Base-by-base conservation (phyloP, 2,113 vertebrate species). In the Engraulis encrasicolus region DNA sequence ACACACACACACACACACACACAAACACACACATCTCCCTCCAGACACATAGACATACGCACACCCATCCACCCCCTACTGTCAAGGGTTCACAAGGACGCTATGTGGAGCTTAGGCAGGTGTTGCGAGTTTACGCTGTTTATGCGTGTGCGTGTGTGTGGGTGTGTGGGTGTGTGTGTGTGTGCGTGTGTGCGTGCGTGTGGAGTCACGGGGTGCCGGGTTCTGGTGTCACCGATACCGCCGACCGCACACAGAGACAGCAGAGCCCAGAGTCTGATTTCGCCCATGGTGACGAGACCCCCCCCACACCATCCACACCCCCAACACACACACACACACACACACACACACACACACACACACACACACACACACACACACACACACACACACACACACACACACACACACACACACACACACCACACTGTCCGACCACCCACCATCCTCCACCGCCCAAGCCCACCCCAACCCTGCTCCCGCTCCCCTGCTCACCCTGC, bases 371-470 rank as follows among this genome's bases (percentile, higher is more conserved):
- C n/a, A n/a, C n/a, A n/a, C n/a, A n/a, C n/a, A n/a, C n/a, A n/a
- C n/a, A n/a, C n/a, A n/a, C n/a, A n/a, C n/a, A n/a, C n/a, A n/a
- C n/a, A n/a, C n/a, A n/a, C n/a, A n/a, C n/a, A n/a, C n/a, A n/a
- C n/a, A n/a, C n/a, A n/a, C n/a, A n/a, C n/a, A n/a, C n/a, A n/a
- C n/a, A n/a, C n/a, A n/a, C n/a, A n/a, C n/a, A n/a, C n/a, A n/a
- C n/a, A n/a, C n/a, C n/a, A n/a, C n/a, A n/a, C n/a, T n/a, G n/a
- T 23, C 89, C 90, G 89, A 80, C 86, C 84, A 52, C 91, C 86
- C 87, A 80, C 77, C 74, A 86, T 82, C 88, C 81, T 89, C 89
- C 83, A 81, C 89, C 50, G 12, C 50, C 12, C 14, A 17, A 2
- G 50, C 52, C 54, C 54, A 36, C 50, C 54, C 79, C 82, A 37